Evolutionary conservation across 2,113 vertebrate genomes (phyloP), one percentile per base, ranked within the genome.

Genomic region (Uropsilus gracilis): DNA sequence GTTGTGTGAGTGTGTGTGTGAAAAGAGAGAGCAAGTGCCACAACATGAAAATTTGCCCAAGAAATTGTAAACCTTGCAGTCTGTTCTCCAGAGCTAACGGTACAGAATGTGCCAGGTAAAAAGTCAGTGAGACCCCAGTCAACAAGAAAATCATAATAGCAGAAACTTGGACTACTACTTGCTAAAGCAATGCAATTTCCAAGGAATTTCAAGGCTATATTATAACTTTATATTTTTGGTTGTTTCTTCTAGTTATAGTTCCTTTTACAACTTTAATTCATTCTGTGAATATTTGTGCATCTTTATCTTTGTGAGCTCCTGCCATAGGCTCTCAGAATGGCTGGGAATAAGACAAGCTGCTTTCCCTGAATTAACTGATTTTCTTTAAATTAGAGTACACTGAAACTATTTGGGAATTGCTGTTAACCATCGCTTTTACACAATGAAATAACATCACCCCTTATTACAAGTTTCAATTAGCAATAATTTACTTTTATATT

Each of bases 1-100:
- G 48, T 26, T 78, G 90, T 81, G 55, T 64, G 55, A 68, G 34
- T 76, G 87, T 46, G 88, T 39, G 59, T 39, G 88, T 57, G 66
- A 48, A 66, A 8, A 71, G 68, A 86, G 68, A 85, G 57, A 94
- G 78, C 44, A 75, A 97, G 97, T 96, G 96, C 91, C 37, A 89
- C 73, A 96, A 95, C 80, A 98, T 66, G 95, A 98, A 97, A 96
- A 90, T 95, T 96, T 97, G 95, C 94, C 94, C 96, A 96, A 96
- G 97, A 98, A 98, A 98, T 95, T 97, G 95, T 95, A 97, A 97
- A 98, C 96, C 95, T 97, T 94, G 89, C 94, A 96, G 97, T 97
- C 97, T 98, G 97, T 97, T 98, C 95, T 92, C 94, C 57, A 95
- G 89, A 96, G 28, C 92, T 96, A 94, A 93, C 53, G 72, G 94